Evolutionary conservation across 2,797 vertebrate species (phyloP).

Genomic region (Siniperca undulata): DNA sequence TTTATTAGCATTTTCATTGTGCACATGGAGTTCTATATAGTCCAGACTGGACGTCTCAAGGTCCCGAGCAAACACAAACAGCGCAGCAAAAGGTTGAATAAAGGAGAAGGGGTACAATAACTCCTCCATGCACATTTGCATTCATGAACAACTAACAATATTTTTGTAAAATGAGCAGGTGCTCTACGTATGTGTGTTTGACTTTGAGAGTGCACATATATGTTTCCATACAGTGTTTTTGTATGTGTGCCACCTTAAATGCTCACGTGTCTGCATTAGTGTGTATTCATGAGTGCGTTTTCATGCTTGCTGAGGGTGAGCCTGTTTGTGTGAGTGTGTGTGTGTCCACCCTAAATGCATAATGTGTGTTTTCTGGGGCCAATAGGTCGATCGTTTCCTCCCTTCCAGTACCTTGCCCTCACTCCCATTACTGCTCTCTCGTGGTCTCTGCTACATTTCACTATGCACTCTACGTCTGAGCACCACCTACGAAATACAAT

Average conservation of each 20-base stretch:
- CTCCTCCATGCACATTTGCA: not conserved
- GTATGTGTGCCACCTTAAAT: not conserved
- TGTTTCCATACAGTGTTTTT: not conserved
- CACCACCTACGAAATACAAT: constrained; percentile 87
- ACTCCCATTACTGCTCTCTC: constrained; percentile 67
- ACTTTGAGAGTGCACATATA: not conserved
- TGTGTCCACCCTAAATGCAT: constrained; percentile 48
- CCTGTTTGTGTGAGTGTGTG: constrained; percentile 7
- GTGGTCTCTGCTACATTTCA: constrained; percentile 62
- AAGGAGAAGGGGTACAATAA: constrained; percentile 35
- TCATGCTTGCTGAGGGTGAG: constrained; percentile 15
- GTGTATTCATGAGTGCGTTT: constrained; percentile 15
- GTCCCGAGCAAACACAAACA: constrained; percentile 37
- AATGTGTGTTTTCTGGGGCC: constrained; percentile 65
- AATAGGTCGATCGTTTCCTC: constrained; percentile 58
- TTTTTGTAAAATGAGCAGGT: not conserved
- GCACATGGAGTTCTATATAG: not conserved
- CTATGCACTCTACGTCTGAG: constrained; percentile 78
- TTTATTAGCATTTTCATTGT: constrained; percentile 40
- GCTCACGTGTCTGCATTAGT: not conserved
- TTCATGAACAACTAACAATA: constrained; percentile 15
- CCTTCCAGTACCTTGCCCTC: constrained; percentile 61
- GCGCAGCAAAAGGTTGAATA: constrained; percentile 42
- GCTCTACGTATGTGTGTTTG: not conserved
- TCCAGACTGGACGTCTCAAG: constrained; percentile 46